Evolutionary conservation across 2,888 invertebrate species (phyloP).

Genomic region (Theretra japonica): DNA sequence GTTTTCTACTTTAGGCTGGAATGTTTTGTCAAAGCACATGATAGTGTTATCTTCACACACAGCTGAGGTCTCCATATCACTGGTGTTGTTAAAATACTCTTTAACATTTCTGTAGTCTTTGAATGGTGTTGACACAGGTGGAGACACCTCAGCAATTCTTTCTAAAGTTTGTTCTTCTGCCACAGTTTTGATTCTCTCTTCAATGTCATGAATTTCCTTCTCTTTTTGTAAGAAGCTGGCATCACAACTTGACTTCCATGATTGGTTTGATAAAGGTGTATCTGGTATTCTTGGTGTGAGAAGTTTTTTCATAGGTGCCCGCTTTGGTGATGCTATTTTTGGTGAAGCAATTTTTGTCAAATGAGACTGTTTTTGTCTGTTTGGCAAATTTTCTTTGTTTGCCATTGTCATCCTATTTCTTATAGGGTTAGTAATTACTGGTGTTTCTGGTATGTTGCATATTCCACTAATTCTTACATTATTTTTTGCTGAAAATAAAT

Average conservation of each 20-base stretch:
- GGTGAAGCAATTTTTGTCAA: conserved; percentile 35
- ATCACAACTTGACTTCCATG: conserved; percentile 71
- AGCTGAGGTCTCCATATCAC: conserved; percentile 56
- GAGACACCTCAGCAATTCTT: conserved; percentile 64
- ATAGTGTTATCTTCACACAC: conserved; percentile 65
- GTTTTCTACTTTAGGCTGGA: conserved; percentile 47
- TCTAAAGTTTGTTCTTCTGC: conserved; percentile 57
- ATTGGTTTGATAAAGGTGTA: conserved; percentile 65
- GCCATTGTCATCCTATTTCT: conserved; percentile 52
- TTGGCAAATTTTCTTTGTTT: conserved; percentile 67
- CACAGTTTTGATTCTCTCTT: conserved; percentile 54
- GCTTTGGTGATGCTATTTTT: conserved; percentile 38
- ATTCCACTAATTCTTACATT: conserved; percentile 71
- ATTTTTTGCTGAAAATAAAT: conserved; percentile 50
- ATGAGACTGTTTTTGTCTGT: conserved; percentile 33
- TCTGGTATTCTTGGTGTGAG: conserved; percentile 48
- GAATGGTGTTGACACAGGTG: conserved; percentile 72
- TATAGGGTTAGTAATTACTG: conserved; percentile 50
- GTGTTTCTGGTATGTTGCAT: conserved; percentile 67
- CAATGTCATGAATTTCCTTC: conserved; percentile 66
- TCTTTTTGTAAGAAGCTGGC: conserved; percentile 73
- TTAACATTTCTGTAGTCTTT: conserved; percentile 67
- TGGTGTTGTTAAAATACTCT: conserved; percentile 67
- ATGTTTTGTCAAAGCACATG: conserved; percentile 66
- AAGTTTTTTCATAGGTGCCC: conserved; percentile 38